Evolutionary conservation across 2,888 invertebrate species (phyloP), one percentile per base, ranked within the genome.

Genomic region (Unio delphinus): DNA sequence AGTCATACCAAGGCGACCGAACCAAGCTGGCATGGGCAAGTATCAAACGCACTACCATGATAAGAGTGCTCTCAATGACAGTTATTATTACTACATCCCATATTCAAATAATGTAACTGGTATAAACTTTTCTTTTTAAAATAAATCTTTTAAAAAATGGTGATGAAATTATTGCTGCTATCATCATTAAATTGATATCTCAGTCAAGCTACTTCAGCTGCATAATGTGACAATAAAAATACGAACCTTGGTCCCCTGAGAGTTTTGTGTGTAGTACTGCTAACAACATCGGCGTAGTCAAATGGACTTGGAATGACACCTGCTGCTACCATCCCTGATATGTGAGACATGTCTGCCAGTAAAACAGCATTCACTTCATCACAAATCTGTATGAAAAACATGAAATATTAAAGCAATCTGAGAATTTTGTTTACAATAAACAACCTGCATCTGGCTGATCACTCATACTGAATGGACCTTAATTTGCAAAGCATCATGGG

Each of bases 251-350:
- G 87, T 64, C 93, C 92, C 76, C 93, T 92, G 26, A 99, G 92
- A 4, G 97, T 98, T 89, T 98, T 98, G 91, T 98, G 98, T 0
- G 98, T 98, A 0, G 98, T 98, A 0, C 98, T 96, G 1, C 95
- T 95, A 6, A 99, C 98, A 76, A 99, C 93, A 90, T 99, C 97
- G 82, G 95, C 94, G 90, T 94, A 94, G 84, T 95, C 94, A 88
- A 98, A 98, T 1, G 98, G 98, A 86, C 94, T 95, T 1, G 97
- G 95, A 75, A 96, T 95, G 20, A 96, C 91, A 91, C 94, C 95
- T 83, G 97, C 95, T 68, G 98, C 95, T 20, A 98, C 95, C 64
- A 90, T 79, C 23, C 90, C 90, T 54, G 87, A 87, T 72, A 90
- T 88, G 78, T 90, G 90, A 4, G 90, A 87, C 89, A 89, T 89